phyloP scores from a whole-genome alignment of 92 coral and sea anemone genomes.

The Diadumene lineata region DNA sequence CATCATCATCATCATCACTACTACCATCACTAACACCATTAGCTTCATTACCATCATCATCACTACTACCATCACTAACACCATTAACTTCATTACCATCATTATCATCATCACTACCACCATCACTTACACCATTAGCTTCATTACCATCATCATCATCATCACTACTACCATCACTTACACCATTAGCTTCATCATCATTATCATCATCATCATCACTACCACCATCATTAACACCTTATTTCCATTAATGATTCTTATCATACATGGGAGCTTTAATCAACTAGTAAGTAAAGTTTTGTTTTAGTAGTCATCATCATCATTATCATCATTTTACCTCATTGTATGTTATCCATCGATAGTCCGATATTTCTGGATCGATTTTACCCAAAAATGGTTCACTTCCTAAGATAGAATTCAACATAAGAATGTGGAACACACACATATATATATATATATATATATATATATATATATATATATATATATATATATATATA shows the following conservation, averaged over 20 bases:
- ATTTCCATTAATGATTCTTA: not conserved
- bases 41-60: not conserved
- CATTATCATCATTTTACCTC: slow-evolving; percentile 44
- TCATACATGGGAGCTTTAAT: not conserved
- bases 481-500: too few species aligned
- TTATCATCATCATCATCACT: not conserved
- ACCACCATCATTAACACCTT: not conserved
- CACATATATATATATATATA: too few species aligned
- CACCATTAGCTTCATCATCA: not conserved
- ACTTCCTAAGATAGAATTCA: slow-evolving; percentile 31
- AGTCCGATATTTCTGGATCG: slow-evolving; percentile 37
- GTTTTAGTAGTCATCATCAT: not conserved
- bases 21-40: not conserved
- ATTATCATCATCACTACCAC: not conserved
- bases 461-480: too few species aligned
- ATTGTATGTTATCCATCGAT: slow-evolving; percentile 61
- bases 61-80: not conserved
- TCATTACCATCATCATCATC: not conserved
- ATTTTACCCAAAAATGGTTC: slow-evolving; percentile 67
- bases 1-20: not conserved
- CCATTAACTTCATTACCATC: not conserved
- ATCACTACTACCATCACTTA: not conserved
- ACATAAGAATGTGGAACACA: too few species aligned
- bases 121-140: too few species aligned
- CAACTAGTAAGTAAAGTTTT: too few species aligned